Base-by-base conservation (phyloP, 1,140 invertebrate species). In the Eulimnadia texana region DNA sequence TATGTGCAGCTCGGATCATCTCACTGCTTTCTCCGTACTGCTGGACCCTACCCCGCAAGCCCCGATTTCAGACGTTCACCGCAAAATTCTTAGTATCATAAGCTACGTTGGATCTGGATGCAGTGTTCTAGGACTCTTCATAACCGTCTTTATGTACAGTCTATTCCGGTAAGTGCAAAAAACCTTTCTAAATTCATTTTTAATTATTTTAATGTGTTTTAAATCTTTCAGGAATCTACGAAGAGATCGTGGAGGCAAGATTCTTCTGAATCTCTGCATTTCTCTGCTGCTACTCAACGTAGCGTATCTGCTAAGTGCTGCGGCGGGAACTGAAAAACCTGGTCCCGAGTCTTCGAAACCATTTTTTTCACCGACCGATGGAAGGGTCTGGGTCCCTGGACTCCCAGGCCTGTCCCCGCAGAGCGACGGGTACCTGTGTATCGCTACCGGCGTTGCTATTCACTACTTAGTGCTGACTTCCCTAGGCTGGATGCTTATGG, bases 1-100 rank as follows among this genome's bases (percentile, higher is more conserved):
- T 25, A 58, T 70, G 3, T 79, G 78, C 64, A 62, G 71, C 10
- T 72, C 78, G 3, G 67, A 64, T 25, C 78, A 79, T 67, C 63
- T 80, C 64, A 79, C 78, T 1, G 76, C 77, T n/a, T 80, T 80
- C 64, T 77, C 78, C 13, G 72, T 78, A 6, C 65, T 79, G 2
- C 63, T 79, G 58, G 77, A 79, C 67, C 72, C 72, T 47, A 63
- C 27, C 25, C 42, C 11, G 13, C 47, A 54, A 28, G 63, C 42
- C 13, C 24, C 52, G 19, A 61, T 74, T 3, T 63, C 66, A 1
- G 58, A 55, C 3, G 63, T 68, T 25, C 72, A 78, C 61, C 58
- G 67, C 23, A 59, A 68, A 3, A 68, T 71, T 1, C 67, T 80
- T 19, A 74, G 72, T 2, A 65, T 77, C 22, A 73, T 80, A 50